phyloP scores from a whole-genome alignment of 2,113 vertebrate species.

The Carassius gibelio region DNA sequence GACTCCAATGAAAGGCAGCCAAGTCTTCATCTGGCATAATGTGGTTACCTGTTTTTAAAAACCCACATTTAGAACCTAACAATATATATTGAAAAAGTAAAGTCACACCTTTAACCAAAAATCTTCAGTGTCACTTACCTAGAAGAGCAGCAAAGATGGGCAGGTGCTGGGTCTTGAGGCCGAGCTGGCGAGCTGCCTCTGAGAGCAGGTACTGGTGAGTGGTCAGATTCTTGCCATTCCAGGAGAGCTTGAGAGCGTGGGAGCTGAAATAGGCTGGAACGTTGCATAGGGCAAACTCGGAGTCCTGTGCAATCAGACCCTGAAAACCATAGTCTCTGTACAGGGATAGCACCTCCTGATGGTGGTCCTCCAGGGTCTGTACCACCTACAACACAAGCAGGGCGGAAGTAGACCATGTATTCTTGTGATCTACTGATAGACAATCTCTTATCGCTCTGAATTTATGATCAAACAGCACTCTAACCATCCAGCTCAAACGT shows the following conservation, averaged over 20 bases:
- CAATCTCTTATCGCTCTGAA: neutral
- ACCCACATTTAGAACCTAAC: neutral
- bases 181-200: slow-evolving; percentile 88
- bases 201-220: slow-evolving; percentile 92
- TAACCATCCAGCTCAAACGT: neutral
- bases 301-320: slow-evolving; percentile 90
- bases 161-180: slow-evolving; percentile 86
- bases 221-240: slow-evolving; percentile 93
- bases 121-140: slow-evolving; percentile 70
- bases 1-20: slow-evolving; percentile 93
- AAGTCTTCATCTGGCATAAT: slow-evolving; percentile 94
- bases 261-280: slow-evolving; percentile 90
- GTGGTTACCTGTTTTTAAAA: slow-evolving; percentile 82
- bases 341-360: slow-evolving; percentile 91
- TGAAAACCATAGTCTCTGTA: slow-evolving; percentile 89
- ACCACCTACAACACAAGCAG: slow-evolving; percentile 77
- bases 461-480: neutral
- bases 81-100: neutral
- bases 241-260: slow-evolving; percentile 90
- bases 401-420: neutral
- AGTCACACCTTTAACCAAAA: neutral
- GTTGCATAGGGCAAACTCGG: slow-evolving; percentile 90
- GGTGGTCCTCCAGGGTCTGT: slow-evolving; percentile 92
- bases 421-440: no score
- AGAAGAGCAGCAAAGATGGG: slow-evolving; percentile 89